Conservation (phyloP, 1,140 invertebrate genomes). For the Aporrectodea caliginosa region DNA sequence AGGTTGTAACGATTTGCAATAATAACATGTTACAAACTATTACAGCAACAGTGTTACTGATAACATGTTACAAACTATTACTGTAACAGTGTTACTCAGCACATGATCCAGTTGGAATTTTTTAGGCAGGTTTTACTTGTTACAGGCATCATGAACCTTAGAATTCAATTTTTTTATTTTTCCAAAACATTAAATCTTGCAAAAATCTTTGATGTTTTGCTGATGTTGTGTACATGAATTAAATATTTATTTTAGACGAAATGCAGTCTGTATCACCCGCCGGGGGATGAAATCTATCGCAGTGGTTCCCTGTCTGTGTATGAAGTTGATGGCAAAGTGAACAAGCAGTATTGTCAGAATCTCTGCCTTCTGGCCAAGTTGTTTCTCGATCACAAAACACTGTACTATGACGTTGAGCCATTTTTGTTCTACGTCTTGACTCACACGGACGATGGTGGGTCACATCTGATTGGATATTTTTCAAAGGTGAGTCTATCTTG, state of each 20-base stretch:
- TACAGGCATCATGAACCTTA: too few species aligned
- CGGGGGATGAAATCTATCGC: constrained; percentile 94
- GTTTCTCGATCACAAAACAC: constrained; percentile 95
- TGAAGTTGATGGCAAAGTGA: constrained; percentile 89
- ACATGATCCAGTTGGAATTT: too few species aligned
- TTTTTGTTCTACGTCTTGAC: constrained; percentile 97
- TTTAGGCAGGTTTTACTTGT: too few species aligned
- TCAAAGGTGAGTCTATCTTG: constrained; percentile 61
- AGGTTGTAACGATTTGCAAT: too few species aligned
- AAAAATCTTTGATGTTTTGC: too few species aligned
- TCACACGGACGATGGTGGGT: constrained; percentile 72
- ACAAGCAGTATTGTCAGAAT: constrained; percentile 98
- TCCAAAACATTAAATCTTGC: too few species aligned
- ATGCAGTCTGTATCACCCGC: constrained; percentile 88
- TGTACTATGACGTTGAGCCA: constrained; percentile 98
- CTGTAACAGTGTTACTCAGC: too few species aligned
- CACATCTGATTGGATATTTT: constrained; percentile 60
- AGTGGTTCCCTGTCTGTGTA: constrained; percentile 56
- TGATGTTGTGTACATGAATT: too few species aligned
- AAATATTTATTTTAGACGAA: constrained; percentile 71
- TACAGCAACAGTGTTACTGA: too few species aligned
- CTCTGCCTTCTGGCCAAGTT: constrained; percentile 93
- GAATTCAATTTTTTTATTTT: too few species aligned
- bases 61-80: too few species aligned
- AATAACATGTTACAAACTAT: too few species aligned